A percentile compares a stretch with the other conserved stretches of the same genome.
Evolutionary conservation across 2,888 invertebrate species (phyloP).

Genomic region (Drosophila merina): DNA sequence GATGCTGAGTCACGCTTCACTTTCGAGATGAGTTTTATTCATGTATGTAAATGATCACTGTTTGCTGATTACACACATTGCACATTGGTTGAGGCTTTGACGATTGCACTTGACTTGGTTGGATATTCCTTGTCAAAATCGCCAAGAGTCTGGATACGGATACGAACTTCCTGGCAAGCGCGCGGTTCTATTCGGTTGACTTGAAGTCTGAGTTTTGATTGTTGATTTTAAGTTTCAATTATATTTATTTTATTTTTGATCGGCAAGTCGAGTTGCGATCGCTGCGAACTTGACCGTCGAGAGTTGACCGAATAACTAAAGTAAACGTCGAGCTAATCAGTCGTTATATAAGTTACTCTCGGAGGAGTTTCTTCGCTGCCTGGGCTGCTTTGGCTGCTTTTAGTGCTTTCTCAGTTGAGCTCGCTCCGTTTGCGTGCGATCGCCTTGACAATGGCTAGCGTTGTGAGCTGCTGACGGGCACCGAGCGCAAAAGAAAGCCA

Average conservation of each 20-base stretch:
- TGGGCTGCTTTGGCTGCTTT: constrained; percentile 58
- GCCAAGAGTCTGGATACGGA: constrained; percentile 12
- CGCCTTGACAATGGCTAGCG: constrained; percentile 82
- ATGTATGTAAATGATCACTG: constrained; percentile 57
- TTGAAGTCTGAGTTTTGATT: not conserved
- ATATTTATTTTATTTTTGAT: constrained; percentile 18
- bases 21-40: constrained; percentile 45
- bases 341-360: constrained; percentile 83
- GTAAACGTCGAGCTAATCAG: constrained; percentile 81
- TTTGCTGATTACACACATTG: constrained; percentile 46
- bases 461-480: constrained; percentile 70
- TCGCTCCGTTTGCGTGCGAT: constrained; percentile 72
- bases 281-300: constrained; percentile 84
- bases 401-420: constrained; percentile 24
- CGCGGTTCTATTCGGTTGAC: constrained; percentile 5
- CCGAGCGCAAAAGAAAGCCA: constrained; percentile 68
- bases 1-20: constrained; percentile 47
- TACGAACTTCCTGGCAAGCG: constrained; percentile 54
- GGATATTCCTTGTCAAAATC: constrained; percentile 47
- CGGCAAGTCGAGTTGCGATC: constrained; percentile 58
- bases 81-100: constrained; percentile 52
- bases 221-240: constrained; percentile 25
- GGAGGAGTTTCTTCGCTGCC: constrained; percentile 74
- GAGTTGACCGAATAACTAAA: constrained; percentile 84
- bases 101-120: constrained; percentile 47